Conservation (phyloP, 2,113 vertebrate genomes). For the Dolichallabes microphthalmus region DNA sequence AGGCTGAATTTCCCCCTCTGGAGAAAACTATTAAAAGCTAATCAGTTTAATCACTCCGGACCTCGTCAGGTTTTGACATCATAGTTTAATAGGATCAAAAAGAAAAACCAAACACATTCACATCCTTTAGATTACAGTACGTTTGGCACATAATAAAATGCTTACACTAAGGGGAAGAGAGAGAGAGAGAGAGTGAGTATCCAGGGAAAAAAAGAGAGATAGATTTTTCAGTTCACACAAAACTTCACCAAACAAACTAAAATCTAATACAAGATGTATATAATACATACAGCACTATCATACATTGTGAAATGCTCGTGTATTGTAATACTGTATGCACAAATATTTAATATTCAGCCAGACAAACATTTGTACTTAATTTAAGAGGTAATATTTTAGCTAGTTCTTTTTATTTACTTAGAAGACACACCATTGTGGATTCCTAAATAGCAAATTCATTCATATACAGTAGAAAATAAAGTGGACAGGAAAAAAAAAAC, state of each 20-base stretch:
- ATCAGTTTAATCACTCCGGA: conserved; percentile 17
- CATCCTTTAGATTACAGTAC: conserved; percentile 98
- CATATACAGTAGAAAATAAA: conserved; percentile 46
- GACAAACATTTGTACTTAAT: conserved; percentile 81
- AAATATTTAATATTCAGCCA: conserved; percentile 77
- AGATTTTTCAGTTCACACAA: conserved; percentile 83
- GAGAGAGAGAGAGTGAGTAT: conserved; percentile 75
- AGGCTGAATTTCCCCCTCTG: background rate
- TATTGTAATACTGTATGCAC: conserved; percentile 64
- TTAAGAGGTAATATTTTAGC: conserved; percentile 80
- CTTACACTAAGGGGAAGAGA: conserved; percentile 70
- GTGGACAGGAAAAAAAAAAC: background rate
- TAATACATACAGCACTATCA: conserved; percentile 63
- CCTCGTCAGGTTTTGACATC: conserved; percentile 65
- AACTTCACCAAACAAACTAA: conserved; percentile 88
- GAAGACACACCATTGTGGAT: conserved; percentile 60
- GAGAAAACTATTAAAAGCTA: background rate
- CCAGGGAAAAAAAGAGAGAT: conserved; percentile 68
- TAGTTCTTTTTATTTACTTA: conserved; percentile 58
- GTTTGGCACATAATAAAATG: conserved; percentile 98
- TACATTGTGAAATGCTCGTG: conserved; percentile 68
- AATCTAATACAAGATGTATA: conserved; percentile 61
- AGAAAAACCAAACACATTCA: conserved; percentile 89
- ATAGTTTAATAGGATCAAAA: conserved; percentile 90
- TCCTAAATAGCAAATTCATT: conserved; percentile 59